These are phyloP conservation scores for Cotesia chilonis DNA, from an alignment of 1,140 invertebrate genomes.

Conservation along the genomic window DNA sequence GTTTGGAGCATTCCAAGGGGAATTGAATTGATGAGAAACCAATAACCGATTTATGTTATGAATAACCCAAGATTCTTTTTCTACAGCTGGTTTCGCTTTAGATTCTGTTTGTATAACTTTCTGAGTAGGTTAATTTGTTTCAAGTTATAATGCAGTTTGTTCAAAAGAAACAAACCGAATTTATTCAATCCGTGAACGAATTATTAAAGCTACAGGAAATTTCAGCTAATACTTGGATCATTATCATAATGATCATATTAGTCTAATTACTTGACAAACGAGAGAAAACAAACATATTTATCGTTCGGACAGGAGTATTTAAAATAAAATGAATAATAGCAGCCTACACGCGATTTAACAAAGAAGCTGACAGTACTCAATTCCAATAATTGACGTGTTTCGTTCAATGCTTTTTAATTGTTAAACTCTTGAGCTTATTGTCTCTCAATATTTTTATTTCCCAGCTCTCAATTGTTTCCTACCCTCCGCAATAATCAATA, in stretches of 20 bases:
- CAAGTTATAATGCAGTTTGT: no score
- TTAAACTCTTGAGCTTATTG: background rate
- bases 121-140: background rate
- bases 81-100: background rate
- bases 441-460: no score
- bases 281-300: no score
- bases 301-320: no score
- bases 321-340: no score
- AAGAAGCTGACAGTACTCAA: background rate
- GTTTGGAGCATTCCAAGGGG: constrained; percentile 9
- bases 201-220: no score
- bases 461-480: background rate
- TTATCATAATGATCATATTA: no score
- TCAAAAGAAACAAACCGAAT: no score
- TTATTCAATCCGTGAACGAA: no score
- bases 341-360: no score
- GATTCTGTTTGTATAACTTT: background rate
- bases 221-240: no score
- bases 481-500: background rate
- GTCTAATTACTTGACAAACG: no score
- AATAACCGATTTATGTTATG: constrained; percentile 44
- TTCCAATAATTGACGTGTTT: background rate
- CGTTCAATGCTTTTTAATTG: constrained; percentile 13
- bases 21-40: constrained; percentile 40
- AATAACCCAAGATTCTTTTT: constrained; percentile 12